Percentiles rank a stretch among this genome's conserved stretches.
Evolutionary conservation across 2,797 vertebrate genomes (phyloP).

Genomic region (Dromococcyx pavoninus): DNA sequence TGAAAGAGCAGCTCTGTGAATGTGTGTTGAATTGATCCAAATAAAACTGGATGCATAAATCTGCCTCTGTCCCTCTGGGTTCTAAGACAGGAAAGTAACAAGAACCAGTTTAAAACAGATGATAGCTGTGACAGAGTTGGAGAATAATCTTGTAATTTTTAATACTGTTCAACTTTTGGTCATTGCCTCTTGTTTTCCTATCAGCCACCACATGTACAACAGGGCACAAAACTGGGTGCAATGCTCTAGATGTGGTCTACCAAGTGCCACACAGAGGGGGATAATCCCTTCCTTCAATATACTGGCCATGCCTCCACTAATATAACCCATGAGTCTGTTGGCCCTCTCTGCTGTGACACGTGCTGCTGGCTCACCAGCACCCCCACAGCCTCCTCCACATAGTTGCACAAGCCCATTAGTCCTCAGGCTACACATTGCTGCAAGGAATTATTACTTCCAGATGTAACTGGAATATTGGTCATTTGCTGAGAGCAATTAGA

Average conservation of each 20-base stretch:
- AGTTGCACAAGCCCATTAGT: neutral
- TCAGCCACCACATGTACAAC: fast-evolving
- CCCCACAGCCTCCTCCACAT: neutral
- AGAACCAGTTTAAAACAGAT: neutral
- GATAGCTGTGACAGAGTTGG: neutral
- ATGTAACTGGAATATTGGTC: neutral
- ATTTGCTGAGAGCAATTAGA: neutral
- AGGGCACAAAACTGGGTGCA: neutral
- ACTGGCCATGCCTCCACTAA: fast-evolving
- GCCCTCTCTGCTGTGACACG: fast-evolving
- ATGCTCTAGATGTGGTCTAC: neutral
- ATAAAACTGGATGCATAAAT: neutral
- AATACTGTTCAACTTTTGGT: neutral
- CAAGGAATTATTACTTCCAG: neutral
- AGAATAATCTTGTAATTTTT: neutral
- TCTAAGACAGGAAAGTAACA: neutral
- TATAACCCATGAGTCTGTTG: neutral
- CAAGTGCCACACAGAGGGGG: fast-evolving
- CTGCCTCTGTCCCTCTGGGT: neutral
- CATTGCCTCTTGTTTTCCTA: neutral
- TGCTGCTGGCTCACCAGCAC: neutral
- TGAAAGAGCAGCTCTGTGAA: neutral
- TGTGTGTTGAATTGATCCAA: neutral
- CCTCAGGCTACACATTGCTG: neutral
- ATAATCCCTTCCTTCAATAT: neutral